Conservation (phyloP, 1,140 invertebrate genomes). For the Hetaerina americana region DNA sequence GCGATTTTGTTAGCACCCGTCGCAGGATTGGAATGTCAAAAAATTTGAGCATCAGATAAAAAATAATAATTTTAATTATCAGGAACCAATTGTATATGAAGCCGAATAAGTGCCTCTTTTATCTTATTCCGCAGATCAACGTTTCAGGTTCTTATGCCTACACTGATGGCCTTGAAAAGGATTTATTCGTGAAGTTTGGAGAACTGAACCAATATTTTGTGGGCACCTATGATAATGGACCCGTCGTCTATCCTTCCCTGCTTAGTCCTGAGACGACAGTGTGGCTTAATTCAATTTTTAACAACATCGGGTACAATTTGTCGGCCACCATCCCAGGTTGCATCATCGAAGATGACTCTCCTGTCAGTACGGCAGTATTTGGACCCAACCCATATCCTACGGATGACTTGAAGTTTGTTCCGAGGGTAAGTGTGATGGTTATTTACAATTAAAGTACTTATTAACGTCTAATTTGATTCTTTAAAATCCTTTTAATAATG, state of each 20-base stretch:
- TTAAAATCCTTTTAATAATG: too few species aligned
- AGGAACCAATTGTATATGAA: too few species aligned
- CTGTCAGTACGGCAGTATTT: not conserved
- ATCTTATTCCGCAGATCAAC: too few species aligned
- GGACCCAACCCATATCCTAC: not conserved
- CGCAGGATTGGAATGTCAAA: too few species aligned
- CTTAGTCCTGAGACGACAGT: not conserved
- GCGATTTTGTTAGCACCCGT: too few species aligned
- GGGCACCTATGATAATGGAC: not conserved
- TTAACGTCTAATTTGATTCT: too few species aligned
- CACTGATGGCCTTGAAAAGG: not conserved
- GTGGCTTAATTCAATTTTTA: not conserved
- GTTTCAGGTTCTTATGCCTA: too few species aligned
- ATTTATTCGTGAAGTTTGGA: not conserved
- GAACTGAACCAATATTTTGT: not conserved
- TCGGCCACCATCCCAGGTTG: not conserved
- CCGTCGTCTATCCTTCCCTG: conserved; percentile 4
- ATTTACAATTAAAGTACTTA: too few species aligned
- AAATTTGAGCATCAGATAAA: too few species aligned
- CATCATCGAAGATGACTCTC: conserved; percentile 8
- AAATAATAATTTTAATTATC: too few species aligned
- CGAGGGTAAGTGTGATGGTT: conserved; percentile 6
- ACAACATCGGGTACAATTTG: not conserved
- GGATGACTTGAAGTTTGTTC: conserved; percentile 4
- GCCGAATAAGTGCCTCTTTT: too few species aligned